A percentile compares a stretch with the other conserved stretches of the same genome.
These are phyloP conservation scores for Gulo gulo DNA, from an alignment of 2,113 vertebrate genomes.

Conservation along the genomic window DNA sequence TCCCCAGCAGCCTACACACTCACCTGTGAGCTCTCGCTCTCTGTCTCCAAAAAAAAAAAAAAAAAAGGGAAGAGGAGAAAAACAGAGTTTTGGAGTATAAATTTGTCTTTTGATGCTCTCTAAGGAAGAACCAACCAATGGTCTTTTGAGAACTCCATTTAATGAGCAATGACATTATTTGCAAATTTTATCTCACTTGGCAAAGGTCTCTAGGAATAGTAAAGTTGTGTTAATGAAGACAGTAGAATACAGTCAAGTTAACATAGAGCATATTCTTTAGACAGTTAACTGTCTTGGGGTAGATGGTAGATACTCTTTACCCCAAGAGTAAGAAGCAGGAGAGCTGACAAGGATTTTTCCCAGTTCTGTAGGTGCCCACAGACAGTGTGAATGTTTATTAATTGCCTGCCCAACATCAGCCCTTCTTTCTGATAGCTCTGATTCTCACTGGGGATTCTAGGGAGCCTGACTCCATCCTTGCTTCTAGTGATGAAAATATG, in stretches of 20 bases:
- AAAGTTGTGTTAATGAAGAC: not conserved
- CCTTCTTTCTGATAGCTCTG: not conserved
- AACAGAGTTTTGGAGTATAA: not conserved
- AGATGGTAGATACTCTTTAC: no score
- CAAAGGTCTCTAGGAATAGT: not conserved
- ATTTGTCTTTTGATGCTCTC: not conserved
- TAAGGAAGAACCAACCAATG: not conserved
- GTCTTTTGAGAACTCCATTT: not conserved
- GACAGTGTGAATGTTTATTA: not conserved
- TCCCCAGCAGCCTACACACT: not conserved
- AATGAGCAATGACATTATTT: not conserved
- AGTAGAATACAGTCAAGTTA: not conserved
- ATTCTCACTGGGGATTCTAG: not conserved
- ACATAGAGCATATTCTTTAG: not conserved
- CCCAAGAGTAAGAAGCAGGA: not conserved
- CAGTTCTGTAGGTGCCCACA: not conserved
- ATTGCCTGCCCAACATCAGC: not conserved
- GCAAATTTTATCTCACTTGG: not conserved
- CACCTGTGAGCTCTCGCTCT: not conserved
- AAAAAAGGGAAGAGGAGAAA: no score
- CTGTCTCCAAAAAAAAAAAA: no score
- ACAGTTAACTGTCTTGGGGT: not conserved
- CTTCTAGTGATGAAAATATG: not conserved
- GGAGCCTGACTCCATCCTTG: not conserved
- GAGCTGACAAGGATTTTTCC: not conserved